Evolutionary conservation across 2,888 invertebrate genomes (phyloP).

Genomic region (Heteromyza rotundicornis): DNA sequence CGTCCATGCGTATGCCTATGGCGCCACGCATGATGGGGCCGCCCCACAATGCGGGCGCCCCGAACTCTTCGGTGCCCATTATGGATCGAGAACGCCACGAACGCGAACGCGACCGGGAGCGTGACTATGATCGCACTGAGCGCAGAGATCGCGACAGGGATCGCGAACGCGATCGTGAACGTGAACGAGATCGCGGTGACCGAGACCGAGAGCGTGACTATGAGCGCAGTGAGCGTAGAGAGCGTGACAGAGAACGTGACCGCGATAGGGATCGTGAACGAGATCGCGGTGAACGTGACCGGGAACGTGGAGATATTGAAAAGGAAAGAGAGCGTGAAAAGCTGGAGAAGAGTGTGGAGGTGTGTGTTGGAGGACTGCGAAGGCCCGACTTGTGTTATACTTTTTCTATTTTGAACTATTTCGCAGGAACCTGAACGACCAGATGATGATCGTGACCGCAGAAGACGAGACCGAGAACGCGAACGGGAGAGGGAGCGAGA

Average conservation of each 20-base stretch:
- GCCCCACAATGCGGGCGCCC: neutral
- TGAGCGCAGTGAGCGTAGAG: slow-evolving; percentile 46
- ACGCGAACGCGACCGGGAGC: slow-evolving; percentile 61
- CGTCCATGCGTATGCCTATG: slow-evolving; percentile 50
- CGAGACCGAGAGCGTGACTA: slow-evolving; percentile 61
- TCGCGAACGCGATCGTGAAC: slow-evolving; percentile 45
- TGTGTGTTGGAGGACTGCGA: neutral
- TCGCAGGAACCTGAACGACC: slow-evolving; percentile 39
- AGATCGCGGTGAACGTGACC: slow-evolving; percentile 42
- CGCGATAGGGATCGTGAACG: slow-evolving; percentile 41
- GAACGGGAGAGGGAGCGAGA: slow-evolving; percentile 53
- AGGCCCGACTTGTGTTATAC: neutral
- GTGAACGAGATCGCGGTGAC: slow-evolving; percentile 56
- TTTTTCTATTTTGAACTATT: neutral
- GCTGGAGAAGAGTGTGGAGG: slow-evolving; percentile 22
- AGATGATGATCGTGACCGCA: slow-evolving; percentile 50
- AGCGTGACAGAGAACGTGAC: slow-evolving; percentile 30
- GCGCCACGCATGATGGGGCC: slow-evolving; percentile 42
- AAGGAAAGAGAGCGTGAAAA: slow-evolving; percentile 58
- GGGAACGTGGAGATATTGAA: slow-evolving; percentile 63
- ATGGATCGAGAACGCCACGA: slow-evolving; percentile 51
- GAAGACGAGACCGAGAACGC: slow-evolving; percentile 46
- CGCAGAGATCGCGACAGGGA: neutral
- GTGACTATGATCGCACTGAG: too few relatives aligned
- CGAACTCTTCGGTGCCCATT: slow-evolving; percentile 19